Evolutionary conservation across 2,797 vertebrate species (phyloP).

Genomic region (Brachyrhaphis roseni): DNA sequence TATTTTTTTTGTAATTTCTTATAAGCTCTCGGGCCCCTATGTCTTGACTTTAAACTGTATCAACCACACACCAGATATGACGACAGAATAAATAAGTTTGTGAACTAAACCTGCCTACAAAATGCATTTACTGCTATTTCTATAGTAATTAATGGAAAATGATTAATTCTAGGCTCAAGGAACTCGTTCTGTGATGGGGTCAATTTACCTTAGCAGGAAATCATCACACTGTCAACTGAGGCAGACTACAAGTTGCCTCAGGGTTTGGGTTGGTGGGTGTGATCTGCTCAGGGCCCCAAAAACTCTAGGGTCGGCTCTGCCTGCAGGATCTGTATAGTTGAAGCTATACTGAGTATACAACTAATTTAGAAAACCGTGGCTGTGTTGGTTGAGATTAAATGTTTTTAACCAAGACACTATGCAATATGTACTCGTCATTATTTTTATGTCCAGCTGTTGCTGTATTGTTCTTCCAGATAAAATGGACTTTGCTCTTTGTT

Average conservation of each 20-base stretch:
- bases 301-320: neutral
- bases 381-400: slow-evolving; percentile 12
- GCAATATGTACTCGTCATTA: slow-evolving; percentile 9
- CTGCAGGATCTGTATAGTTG: neutral
- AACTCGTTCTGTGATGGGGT: neutral
- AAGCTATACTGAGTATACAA: neutral
- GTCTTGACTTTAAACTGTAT: neutral
- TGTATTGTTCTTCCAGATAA: neutral
- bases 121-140: neutral
- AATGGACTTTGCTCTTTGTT: slow-evolving; percentile 12
- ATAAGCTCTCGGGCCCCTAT: neutral
- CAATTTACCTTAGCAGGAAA: neutral
- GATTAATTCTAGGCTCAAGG: neutral
- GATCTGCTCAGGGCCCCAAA: neutral
- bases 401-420: slow-evolving; percentile 23
- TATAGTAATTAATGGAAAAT: neutral
- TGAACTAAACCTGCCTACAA: neutral
- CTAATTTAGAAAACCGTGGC: neutral
- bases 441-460: neutral
- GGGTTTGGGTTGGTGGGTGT: neutral
- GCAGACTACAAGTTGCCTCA: neutral
- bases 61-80: neutral
- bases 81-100: neutral
- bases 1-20: neutral
- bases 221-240: neutral